phyloP scores from a whole-genome alignment of 2,797 vertebrate genomes.

The Myiotriccus ornatus region DNA sequence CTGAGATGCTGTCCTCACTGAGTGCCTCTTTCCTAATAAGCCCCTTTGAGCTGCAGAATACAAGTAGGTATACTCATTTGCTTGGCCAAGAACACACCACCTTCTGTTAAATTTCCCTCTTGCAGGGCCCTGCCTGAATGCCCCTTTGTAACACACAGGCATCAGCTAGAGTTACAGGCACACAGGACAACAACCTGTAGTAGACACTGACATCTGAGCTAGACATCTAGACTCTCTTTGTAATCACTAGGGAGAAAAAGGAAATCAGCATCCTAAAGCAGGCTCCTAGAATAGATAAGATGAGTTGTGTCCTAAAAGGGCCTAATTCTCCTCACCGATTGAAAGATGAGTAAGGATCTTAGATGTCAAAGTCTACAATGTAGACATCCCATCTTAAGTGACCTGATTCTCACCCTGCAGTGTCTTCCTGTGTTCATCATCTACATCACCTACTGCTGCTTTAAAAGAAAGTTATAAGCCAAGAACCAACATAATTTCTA shows the following conservation, averaged over 20 bases:
- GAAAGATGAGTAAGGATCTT: background rate
- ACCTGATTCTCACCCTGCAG: background rate
- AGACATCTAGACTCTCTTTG: slow-evolving; percentile 23
- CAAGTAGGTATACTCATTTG: background rate
- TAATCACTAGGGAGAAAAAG: background rate
- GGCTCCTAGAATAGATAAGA: background rate
- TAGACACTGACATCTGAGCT: background rate
- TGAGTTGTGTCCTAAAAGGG: background rate
- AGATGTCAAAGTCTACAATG: background rate
- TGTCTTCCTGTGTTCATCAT: background rate
- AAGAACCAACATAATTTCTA: background rate
- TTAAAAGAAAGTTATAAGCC: background rate
- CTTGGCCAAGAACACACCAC: background rate
- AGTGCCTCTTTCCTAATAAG: background rate
- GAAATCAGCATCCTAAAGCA: background rate
- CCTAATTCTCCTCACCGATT: background rate
- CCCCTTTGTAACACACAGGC: background rate
- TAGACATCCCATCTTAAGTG: background rate
- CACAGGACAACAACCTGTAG: background rate
- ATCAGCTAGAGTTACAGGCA: background rate
- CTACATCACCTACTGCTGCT: background rate
- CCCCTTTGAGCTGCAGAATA: background rate
- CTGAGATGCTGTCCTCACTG: background rate
- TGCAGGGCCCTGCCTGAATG: background rate
- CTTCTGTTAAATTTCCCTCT: background rate